Percentiles rank a stretch among this genome's conserved stretches.
Conservation (phyloP, 2,888 invertebrate species). For the Galerucella calmariensis region DNA sequence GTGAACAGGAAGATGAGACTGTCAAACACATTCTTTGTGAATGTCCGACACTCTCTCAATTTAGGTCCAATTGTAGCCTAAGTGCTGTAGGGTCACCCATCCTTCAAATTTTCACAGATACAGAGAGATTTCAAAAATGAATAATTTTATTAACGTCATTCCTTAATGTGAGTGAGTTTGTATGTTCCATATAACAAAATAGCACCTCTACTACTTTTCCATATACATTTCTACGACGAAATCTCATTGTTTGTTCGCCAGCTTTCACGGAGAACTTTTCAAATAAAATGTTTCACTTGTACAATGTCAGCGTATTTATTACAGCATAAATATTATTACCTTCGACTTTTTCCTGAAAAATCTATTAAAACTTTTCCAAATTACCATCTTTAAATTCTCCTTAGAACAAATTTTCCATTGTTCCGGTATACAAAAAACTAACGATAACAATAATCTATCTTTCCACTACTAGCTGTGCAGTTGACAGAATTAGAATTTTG, state of each 20-base stretch:
- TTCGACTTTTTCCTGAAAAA: background rate
- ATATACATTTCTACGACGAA: background rate
- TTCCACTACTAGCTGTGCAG: no score
- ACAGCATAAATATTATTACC: constrained; percentile 12
- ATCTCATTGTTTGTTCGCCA: constrained; percentile 6
- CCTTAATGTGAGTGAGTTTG: background rate
- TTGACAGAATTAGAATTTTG: no score
- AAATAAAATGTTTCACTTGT: constrained; percentile 7
- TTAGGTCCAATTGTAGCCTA: no score
- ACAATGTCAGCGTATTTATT: constrained; percentile 4
- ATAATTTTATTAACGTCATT: no score
- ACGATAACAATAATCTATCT: no score
- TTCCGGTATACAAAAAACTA: background rate
- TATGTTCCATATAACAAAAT: background rate
- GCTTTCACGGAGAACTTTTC: constrained; percentile 6
- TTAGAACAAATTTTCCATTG: background rate
- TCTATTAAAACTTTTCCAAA: constrained; percentile 19
- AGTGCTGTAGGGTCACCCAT: no score
- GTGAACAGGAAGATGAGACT: no score
- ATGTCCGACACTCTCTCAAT: no score
- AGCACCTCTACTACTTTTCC: background rate
- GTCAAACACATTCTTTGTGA: no score
- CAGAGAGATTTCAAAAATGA: no score
- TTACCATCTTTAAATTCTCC: constrained; percentile 6
- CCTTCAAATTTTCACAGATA: no score